Conservation (phyloP, 2,797 vertebrate species). For the Mormyrus hasselquistii region DNA sequence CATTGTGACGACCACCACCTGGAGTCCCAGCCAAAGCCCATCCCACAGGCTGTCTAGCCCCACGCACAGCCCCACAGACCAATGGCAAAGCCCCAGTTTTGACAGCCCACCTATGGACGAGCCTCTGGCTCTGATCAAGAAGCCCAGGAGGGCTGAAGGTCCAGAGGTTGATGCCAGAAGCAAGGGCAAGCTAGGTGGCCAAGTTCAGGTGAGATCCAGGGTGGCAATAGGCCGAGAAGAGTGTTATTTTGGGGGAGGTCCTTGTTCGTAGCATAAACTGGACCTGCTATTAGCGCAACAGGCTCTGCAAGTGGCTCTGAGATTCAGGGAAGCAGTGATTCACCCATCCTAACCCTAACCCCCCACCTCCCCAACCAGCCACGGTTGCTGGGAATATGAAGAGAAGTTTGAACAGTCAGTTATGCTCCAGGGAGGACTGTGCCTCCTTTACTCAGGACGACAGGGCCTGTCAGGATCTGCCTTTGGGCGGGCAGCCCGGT, state of each 20-base stretch:
- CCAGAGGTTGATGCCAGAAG: slow-evolving; percentile 44
- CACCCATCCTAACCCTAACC: neutral
- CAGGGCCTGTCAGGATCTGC: slow-evolving; percentile 41
- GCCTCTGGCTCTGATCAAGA: slow-evolving; percentile 71
- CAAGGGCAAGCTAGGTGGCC: slow-evolving; percentile 39
- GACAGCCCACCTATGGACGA: slow-evolving; percentile 63
- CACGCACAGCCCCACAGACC: neutral
- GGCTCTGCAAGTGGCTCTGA: neutral
- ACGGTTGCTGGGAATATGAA: slow-evolving; percentile 11
- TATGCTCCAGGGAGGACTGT: slow-evolving; percentile 15
- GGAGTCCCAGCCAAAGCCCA: slow-evolving; percentile 60
- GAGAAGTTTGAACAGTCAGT: slow-evolving; percentile 4
- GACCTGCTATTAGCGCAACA: neutral
- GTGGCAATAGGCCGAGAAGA: neutral
- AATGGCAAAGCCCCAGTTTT: slow-evolving; percentile 43
- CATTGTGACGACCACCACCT: slow-evolving; percentile 48
- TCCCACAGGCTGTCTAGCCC: slow-evolving; percentile 48
- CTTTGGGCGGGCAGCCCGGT: slow-evolving; percentile 24
- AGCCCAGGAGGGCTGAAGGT: slow-evolving; percentile 56
- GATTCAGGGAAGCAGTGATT: slow-evolving; percentile 8
- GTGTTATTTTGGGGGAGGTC: neutral
- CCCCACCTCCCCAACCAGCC: neutral
- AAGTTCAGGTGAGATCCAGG: slow-evolving; percentile 58
- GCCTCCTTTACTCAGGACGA: neutral
- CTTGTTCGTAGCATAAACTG: neutral